Base-by-base conservation (phyloP, 1,140 invertebrate species). In the Panulirus ornatus region DNA sequence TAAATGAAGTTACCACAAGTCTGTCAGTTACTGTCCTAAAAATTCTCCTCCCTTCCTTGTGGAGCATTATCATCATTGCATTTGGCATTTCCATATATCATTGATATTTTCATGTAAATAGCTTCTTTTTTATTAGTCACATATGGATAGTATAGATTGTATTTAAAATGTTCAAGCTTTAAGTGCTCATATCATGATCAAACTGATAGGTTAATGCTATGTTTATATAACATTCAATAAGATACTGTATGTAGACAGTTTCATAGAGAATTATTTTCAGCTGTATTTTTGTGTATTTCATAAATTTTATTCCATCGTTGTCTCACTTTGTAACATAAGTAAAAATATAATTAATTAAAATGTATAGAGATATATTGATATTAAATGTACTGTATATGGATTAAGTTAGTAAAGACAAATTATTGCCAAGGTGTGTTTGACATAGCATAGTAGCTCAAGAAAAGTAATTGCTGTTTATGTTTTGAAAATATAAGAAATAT, bases 351-450 rank as follows among this genome's bases (percentile, higher is more conserved):
- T 81, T 36, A 11, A 44, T 36, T 19, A 34, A 58, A 81, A 58
- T 54, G 27, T 81, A 44, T 81, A 81, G 38, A 81, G 78, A 81
- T 81, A 81, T 81, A 81, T 81, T 79, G 42, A 30, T 78, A 78
- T 81, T 30, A 34, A 40, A 58, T 81, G 78, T 81, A 81, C 27
- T 81, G 78, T 81, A 81, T 38, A 81, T 58, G 6, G 58, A 36
- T 38, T 81, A 81, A 81, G 44, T 81, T 58, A 81, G 36, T 58
- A 54, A 81, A 14, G 0, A 54, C 1, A 30, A 22, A 66, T 66
- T 8, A 47, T 27, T 66, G n/a, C 30, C 22, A 30, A n/a, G n/a
- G n/a, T n/a, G n/a, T n/a, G n/a, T n/a, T n/a, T n/a, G n/a, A 66
- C 58, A 3, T 66, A 6, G 44, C 44, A 47, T 14, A 47, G 14